phyloP scores from a whole-genome alignment of 2,797 vertebrate genomes.

The Acanthopagrus latus region DNA sequence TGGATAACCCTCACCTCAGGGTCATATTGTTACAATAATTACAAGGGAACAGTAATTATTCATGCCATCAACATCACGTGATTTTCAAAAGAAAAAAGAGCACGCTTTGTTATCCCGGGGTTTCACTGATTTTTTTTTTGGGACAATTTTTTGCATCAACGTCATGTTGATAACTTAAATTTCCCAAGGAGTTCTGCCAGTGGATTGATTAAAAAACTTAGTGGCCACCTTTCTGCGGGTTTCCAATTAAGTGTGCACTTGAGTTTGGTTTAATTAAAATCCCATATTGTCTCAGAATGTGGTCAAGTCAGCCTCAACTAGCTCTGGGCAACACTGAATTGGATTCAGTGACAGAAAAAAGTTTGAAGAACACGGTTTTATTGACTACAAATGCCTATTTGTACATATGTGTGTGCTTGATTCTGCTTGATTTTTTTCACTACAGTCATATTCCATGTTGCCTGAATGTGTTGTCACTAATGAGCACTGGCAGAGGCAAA shows the following conservation, averaged over 20 bases:
- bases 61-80: not conserved
- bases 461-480: slow-evolving; percentile 64
- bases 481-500: slow-evolving; percentile 66
- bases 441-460: slow-evolving; percentile 57
- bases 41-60: slow-evolving; percentile 14
- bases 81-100: not conserved
- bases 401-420: not conserved
- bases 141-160: not conserved
- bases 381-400: slow-evolving; percentile 9
- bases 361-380: slow-evolving; percentile 2
- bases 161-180: not conserved
- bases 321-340: slow-evolving; percentile 9
- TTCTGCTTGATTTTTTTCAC: slow-evolving; percentile 10
- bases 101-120: not conserved
- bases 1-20: not conserved
- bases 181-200: not conserved
- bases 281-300: slow-evolving; percentile 11
- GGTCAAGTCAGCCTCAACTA: not conserved
- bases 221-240: slow-evolving; percentile 12
- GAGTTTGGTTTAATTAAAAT: slow-evolving; percentile 16
- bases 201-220: slow-evolving; percentile 8
- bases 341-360: slow-evolving; percentile 29
- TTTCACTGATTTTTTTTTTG: not conserved
- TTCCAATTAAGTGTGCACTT: slow-evolving; percentile 10
- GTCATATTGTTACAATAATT: slow-evolving; percentile 28